These are phyloP conservation scores for Xestia rhomboidea DNA, from an alignment of 2,888 invertebrate genomes.

Conservation along the genomic window DNA sequence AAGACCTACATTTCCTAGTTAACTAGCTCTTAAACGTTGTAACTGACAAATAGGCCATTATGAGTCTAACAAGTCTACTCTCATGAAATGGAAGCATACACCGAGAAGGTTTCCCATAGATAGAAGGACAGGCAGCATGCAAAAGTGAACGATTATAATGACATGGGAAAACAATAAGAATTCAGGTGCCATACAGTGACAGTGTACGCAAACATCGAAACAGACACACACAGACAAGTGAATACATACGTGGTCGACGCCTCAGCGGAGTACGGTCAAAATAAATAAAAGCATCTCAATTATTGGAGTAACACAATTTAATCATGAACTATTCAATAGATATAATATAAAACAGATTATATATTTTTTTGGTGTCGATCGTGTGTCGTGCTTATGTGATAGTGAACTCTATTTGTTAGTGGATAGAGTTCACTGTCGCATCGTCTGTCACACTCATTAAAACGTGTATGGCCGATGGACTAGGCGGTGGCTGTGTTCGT, in stretches of 20 bases:
- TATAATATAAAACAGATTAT: constrained; percentile 90
- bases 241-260: constrained; percentile 90
- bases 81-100: constrained; percentile 63
- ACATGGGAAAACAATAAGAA: constrained; percentile 79
- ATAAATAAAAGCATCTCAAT: constrained; percentile 90
- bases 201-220: constrained; percentile 89
- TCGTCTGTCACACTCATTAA: constrained; percentile 86
- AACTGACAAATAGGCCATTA: constrained; percentile 56
- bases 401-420: constrained; percentile 80
- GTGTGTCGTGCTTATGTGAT: constrained; percentile 88
- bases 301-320: constrained; percentile 91
- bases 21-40: constrained; percentile 56
- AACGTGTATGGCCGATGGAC: constrained; percentile 86
- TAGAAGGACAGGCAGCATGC: constrained; percentile 85
- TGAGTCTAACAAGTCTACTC: constrained; percentile 58
- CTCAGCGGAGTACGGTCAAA: constrained; percentile 90
- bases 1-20: constrained; percentile 61
- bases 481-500: constrained; percentile 86
- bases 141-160: constrained; percentile 84
- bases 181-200: constrained; percentile 87
- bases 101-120: constrained; percentile 73
- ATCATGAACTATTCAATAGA: constrained; percentile 89
- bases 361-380: constrained; percentile 86
- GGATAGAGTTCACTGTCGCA: constrained; percentile 86
- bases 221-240: constrained; percentile 89